Percentiles rank a stretch among this genome's conserved stretches.
These are phyloP conservation scores for Drosophila bunnanda DNA, from an alignment of 2,888 invertebrate genomes.

Conservation along the genomic window DNA sequence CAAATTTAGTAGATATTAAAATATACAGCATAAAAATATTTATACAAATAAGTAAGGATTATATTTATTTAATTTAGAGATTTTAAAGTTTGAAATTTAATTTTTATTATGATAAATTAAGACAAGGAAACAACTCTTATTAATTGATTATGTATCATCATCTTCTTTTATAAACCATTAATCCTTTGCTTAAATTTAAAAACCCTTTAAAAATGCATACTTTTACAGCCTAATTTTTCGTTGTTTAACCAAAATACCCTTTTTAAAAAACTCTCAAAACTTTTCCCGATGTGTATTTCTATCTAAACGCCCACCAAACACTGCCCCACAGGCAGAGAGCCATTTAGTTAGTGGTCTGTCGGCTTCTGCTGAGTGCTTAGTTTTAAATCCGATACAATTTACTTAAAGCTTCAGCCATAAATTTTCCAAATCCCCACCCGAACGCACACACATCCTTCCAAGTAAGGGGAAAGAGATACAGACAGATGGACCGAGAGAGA, in stretches of 20 bases:
- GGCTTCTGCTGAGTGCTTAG: constrained; percentile 58
- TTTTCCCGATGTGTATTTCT: background rate
- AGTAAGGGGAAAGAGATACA: background rate
- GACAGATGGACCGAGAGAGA: background rate
- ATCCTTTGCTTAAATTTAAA: background rate
- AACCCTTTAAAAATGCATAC: background rate
- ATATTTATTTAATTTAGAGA: too few relatives aligned
- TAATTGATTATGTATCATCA: too few relatives aligned
- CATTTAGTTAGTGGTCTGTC: constrained; percentile 66
- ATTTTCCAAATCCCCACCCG: constrained; percentile 48
- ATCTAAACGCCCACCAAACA: constrained; percentile 7
- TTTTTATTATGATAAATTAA: background rate
- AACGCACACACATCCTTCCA: constrained; percentile 4
- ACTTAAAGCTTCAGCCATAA: constrained; percentile 64
- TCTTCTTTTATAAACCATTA: too few relatives aligned
- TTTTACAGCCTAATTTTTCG: rapidly evolving
- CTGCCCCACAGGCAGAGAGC: constrained; percentile 31
- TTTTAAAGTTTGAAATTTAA: background rate
- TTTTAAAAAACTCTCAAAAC: background rate
- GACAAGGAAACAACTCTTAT: background rate
- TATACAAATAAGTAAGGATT: background rate
- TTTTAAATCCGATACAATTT: constrained; percentile 70
- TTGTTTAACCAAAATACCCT: background rate
- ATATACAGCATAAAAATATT: background rate
- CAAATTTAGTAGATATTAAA: background rate